A percentile compares a stretch with the other conserved stretches of the same genome.
Evolutionary conservation across 2,113 vertebrate species (phyloP).

Genomic region (Strix aluco): DNA sequence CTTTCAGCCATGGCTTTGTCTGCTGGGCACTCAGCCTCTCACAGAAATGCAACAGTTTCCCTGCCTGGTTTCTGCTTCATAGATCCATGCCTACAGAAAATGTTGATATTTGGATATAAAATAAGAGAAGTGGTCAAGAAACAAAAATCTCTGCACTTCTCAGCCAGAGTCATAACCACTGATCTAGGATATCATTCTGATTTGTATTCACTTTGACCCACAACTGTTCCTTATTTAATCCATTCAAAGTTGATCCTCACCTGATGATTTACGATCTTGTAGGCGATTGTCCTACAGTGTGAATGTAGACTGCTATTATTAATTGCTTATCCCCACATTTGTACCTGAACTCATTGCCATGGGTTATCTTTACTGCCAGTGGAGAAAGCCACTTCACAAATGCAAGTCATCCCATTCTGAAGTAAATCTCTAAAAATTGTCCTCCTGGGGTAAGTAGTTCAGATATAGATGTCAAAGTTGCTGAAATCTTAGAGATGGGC

Average conservation of each 20-base stretch:
- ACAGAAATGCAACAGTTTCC: neutral
- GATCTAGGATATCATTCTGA: neutral
- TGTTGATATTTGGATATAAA: neutral
- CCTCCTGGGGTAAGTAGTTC: neutral
- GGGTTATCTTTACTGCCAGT: neutral
- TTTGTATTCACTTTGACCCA: neutral
- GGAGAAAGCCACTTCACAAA: neutral
- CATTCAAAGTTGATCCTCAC: neutral
- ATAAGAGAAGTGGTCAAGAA: neutral
- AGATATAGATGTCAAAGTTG: neutral
- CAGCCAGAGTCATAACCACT: neutral
- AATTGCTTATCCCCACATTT: neutral
- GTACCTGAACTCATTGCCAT: neutral
- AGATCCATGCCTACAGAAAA: neutral
- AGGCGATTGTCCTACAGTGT: accelerated
- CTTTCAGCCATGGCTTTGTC: neutral
- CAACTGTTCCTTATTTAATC: neutral
- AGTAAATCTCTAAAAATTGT: neutral
- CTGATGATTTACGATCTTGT: neutral
- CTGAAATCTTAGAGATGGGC: neutral
- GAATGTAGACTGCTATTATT: neutral
- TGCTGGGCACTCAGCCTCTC: neutral
- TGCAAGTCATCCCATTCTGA: neutral
- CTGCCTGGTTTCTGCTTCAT: neutral
- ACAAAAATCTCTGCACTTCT: neutral